Base-by-base conservation (phyloP, 2,888 invertebrate species). In the Drosophila testacea region DNA sequence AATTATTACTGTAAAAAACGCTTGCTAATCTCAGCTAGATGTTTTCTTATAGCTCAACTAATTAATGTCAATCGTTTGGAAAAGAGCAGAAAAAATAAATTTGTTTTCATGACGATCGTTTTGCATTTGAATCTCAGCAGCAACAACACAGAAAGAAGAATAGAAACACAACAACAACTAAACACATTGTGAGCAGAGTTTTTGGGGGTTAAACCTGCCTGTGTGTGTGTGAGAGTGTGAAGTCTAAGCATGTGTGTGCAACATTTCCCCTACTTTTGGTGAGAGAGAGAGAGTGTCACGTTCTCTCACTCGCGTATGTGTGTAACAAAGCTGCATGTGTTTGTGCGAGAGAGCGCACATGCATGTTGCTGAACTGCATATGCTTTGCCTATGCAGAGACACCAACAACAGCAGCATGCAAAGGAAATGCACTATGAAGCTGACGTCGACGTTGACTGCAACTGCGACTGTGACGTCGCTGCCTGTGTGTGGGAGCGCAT, bases 261-360 rank as follows among this genome's bases (percentile, higher is more conserved):
- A 79, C 72, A 86, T 86, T 87, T 90, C 90, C 90, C 86, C 90
- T 90, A 86, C 87, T 88, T 90, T 83, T 64, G 13, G 54, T 51
- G 66, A 85, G 85, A 82, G 85, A 59, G 75, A 59, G 77, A 76
- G 72, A 52, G 71, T 7, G 38, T 41, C 47, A 32, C 11, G 34
- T 67, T 50, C 66, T 76, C 75, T 42, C 67, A 27, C 59, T 38
- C 41, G 36, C 57, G 56, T 55, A 54, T 44, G 38, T 48, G 60
- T 47, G 56, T 32, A 6, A 60, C 46, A 11, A 27, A 36, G n/a
- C 27, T 44, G 11, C 30, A 44, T 47, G 56, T 54, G 48, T 51
- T 22, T 16, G 28, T 36, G 77, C 13, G 57, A 54, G 79, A 48
- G 78, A 47, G 63, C 51, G 56, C 62, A 52, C 60, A 60, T 64